A percentile compares a stretch with the other conserved stretches of the same genome.
These are phyloP conservation scores for Pocillopora damicornis DNA, from an alignment of 64 coral and sea anemone species.

Conservation along the genomic window DNA sequence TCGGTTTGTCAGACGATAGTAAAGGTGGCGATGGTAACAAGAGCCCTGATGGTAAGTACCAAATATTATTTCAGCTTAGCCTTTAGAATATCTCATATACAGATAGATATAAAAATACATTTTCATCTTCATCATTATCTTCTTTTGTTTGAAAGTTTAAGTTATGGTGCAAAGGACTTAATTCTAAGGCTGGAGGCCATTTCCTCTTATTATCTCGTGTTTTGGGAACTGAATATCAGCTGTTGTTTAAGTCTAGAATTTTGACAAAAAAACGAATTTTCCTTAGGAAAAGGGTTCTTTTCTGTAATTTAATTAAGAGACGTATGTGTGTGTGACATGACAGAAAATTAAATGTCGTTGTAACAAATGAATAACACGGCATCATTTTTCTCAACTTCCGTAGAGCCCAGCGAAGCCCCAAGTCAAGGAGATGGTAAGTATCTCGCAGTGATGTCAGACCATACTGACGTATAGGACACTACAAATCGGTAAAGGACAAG, in stretches of 20 bases:
- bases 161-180: too few species aligned
- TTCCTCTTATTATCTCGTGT: too few species aligned
- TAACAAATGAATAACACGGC: neutral
- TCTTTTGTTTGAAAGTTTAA: too few species aligned
- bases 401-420: slow-evolving; percentile 22
- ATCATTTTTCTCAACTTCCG: neutral
- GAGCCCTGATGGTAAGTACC: slow-evolving; percentile 2
- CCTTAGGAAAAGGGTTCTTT: neutral
- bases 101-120: neutral
- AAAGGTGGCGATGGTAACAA: neutral
- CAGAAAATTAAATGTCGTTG: neutral
- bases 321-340: neutral
- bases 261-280: too few species aligned
- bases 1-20: slow-evolving; percentile 32
- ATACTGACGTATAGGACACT: neutral
- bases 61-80: neutral
- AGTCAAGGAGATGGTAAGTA: neutral
- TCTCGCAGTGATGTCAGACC: neutral
- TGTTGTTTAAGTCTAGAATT: too few species aligned
- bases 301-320: neutral
- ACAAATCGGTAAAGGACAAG: neutral
- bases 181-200: too few species aligned
- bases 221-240: too few species aligned
- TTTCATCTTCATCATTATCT: too few species aligned
- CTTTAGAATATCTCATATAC: neutral